phyloP scores from a whole-genome alignment of 2,888 invertebrate species.

The Nemoura dubitans region DNA sequence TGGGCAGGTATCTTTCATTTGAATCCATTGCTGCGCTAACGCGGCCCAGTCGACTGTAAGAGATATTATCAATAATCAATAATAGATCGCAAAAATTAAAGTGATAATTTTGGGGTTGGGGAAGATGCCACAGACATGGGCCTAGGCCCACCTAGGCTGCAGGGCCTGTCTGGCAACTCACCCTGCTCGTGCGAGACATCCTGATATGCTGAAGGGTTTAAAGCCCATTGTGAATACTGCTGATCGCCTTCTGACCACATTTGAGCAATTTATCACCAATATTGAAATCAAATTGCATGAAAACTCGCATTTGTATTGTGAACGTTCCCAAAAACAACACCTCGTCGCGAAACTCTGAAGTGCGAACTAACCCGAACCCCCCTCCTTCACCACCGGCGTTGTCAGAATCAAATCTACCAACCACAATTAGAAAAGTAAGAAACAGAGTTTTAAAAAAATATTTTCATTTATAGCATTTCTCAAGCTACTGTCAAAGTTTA shows the following conservation, averaged over 20 bases:
- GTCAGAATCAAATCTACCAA: background rate
- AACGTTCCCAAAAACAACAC: background rate
- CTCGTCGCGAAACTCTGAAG: background rate
- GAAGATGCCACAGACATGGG: background rate
- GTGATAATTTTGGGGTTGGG: slow-evolving; percentile 28
- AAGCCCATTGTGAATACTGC: slow-evolving; percentile 73
- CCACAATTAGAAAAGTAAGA: background rate
- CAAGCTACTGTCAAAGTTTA: background rate
- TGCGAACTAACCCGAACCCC: background rate
- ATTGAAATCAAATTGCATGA: background rate
- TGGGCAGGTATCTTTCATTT: slow-evolving; percentile 82
- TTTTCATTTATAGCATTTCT: too few species aligned
- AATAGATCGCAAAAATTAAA: slow-evolving; percentile 32
- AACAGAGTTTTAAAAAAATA: too few species aligned
- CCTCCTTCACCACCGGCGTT: background rate
- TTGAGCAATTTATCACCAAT: background rate
- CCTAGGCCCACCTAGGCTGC: background rate
- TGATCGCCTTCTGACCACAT: slow-evolving; percentile 53
- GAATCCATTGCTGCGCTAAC: slow-evolving; percentile 97
- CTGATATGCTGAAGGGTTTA: slow-evolving; percentile 83
- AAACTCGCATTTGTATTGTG: background rate
- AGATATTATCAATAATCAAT: slow-evolving; percentile 28
- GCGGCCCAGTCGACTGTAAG: slow-evolving; percentile 92
- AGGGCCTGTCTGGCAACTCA: slow-evolving; percentile 53
- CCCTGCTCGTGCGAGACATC: slow-evolving; percentile 82